Evolutionary conservation across 2,113 vertebrate genomes (phyloP).

Genomic region (Leucosticte australis): DNA sequence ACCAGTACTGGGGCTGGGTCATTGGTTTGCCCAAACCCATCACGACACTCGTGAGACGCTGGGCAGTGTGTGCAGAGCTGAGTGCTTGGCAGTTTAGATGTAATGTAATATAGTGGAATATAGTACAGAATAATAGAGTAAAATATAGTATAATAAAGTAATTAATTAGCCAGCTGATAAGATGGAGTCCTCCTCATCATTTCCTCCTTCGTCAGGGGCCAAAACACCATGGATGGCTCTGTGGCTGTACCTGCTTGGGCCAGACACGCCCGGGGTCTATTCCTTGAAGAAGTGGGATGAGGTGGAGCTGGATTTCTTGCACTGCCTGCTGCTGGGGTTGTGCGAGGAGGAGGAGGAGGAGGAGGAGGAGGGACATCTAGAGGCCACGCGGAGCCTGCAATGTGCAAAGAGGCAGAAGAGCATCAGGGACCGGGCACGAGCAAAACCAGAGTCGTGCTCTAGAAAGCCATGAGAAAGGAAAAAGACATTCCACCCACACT

Average conservation of each 20-base stretch:
- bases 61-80: no score
- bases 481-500: not conserved
- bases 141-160: no score
- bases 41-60: no score
- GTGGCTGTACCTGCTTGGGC: slow-evolving; percentile 51
- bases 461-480: fast-evolving
- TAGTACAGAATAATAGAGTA: no score
- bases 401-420: slow-evolving; percentile 39
- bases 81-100: no score
- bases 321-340: slow-evolving; percentile 61
- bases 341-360: slow-evolving; percentile 35
- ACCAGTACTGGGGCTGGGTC: not conserved
- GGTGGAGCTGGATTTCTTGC: slow-evolving; percentile 52
- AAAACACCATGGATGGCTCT: no score
- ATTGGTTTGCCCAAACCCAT: not conserved
- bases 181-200: no score
- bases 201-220: no score
- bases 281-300: slow-evolving; percentile 27
- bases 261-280: not conserved
- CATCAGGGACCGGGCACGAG: not conserved
- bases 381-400: slow-evolving; percentile 71
- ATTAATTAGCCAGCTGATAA: no score
- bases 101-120: no score
- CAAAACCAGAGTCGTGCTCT: not conserved
- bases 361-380: slow-evolving; percentile 63